Conservation (phyloP, 2,888 invertebrate genomes). For the Marasmarcha lunaedactyla region DNA sequence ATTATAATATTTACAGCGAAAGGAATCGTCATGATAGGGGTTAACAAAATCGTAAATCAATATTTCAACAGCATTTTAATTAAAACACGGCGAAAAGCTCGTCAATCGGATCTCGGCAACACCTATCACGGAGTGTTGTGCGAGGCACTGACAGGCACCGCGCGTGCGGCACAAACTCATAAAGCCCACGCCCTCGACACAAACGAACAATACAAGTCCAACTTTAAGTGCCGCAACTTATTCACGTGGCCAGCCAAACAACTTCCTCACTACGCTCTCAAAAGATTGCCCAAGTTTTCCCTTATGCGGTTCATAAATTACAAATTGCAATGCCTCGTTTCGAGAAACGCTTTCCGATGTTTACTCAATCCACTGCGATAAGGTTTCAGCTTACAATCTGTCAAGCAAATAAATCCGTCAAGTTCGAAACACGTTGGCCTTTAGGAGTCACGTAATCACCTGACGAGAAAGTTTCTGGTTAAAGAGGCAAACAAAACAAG, state of each 20-base stretch:
- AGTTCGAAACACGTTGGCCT: slow-evolving; percentile 25
- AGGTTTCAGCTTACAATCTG: slow-evolving; percentile 31
- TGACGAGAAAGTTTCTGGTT: slow-evolving; percentile 40
- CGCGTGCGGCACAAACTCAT: slow-evolving; percentile 21
- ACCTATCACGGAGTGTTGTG: slow-evolving; percentile 20
- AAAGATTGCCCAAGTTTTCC: slow-evolving; percentile 32
- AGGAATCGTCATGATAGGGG: too few species aligned
- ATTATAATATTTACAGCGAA: slow-evolving; percentile 12
- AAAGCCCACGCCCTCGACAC: slow-evolving; percentile 25
- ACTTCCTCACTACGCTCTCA: slow-evolving; percentile 28
- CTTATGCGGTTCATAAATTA: slow-evolving; percentile 33
- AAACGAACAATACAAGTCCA: slow-evolving; percentile 19
- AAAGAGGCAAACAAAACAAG: slow-evolving; percentile 52
- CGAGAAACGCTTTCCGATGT: slow-evolving; percentile 35
- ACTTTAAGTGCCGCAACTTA: slow-evolving; percentile 22
- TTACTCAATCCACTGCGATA: slow-evolving; percentile 26
- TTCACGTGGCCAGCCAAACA: slow-evolving; percentile 27
- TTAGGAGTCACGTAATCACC: slow-evolving; percentile 33
- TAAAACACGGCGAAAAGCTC: slow-evolving; percentile 38
- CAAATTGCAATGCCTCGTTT: slow-evolving; percentile 34
- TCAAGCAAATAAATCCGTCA: slow-evolving; percentile 33
- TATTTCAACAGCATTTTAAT: slow-evolving; percentile 11
- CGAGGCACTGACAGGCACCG: slow-evolving; percentile 18
- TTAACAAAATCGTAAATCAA: too few species aligned
- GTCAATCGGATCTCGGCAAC: slow-evolving; percentile 47